Evolutionary conservation across 2,888 invertebrate species (phyloP).

Genomic region (Campoletis raptor): DNA sequence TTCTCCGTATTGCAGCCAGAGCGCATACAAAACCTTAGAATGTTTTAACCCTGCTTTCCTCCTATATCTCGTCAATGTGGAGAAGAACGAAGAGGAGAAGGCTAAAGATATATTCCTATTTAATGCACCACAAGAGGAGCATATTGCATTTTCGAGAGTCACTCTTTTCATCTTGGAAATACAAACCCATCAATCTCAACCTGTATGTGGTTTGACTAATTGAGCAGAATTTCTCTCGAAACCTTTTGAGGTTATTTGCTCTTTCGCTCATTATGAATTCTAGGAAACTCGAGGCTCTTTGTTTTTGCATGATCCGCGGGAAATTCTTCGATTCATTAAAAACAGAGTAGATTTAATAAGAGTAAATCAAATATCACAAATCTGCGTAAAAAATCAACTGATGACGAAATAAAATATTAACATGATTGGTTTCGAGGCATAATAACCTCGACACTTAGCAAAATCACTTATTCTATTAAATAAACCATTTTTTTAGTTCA

Average conservation of each 20-base stretch:
- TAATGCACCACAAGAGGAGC: slow-evolving; percentile 12
- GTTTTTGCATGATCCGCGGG: background rate
- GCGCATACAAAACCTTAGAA: slow-evolving; percentile 14
- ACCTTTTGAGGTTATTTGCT: background rate
- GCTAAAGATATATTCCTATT: slow-evolving; percentile 2
- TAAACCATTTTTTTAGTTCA: no score
- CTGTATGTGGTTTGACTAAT: slow-evolving; percentile 3
- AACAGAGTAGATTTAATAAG: no score
- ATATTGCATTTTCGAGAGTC: slow-evolving; percentile 54
- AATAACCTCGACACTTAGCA: no score
- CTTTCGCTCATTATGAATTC: background rate
- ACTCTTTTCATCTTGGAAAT: slow-evolving; percentile 17
- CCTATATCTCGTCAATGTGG: slow-evolving; percentile 1
- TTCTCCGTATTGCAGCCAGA: slow-evolving; percentile 23
- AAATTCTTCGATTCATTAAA: no score
- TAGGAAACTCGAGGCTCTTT: background rate
- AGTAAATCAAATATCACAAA: no score
- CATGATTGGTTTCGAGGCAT: no score
- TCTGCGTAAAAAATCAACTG: no score
- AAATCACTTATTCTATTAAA: no score
- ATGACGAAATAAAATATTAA: no score
- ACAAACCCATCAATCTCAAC: background rate
- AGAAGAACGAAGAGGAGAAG: background rate
- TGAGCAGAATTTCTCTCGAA: background rate
- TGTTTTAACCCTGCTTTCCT: slow-evolving; percentile 22